Evolutionary conservation across 2,113 vertebrate genomes (phyloP).

Genomic region (Rhipidura dahli): DNA sequence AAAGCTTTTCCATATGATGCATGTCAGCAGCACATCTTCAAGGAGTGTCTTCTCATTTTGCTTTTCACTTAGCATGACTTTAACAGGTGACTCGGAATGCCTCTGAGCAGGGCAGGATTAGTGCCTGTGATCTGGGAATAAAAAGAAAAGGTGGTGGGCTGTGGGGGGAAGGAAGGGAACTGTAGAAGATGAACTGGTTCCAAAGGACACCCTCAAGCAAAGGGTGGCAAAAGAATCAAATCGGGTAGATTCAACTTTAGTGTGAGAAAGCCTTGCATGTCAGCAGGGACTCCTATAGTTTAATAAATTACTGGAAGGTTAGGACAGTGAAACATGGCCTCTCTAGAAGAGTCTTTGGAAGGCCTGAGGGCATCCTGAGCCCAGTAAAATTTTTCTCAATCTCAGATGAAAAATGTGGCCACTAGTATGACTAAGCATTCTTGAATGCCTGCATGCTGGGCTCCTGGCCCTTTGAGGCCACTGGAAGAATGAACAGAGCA

Average conservation of each 20-base stretch:
- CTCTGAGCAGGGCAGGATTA: neutral
- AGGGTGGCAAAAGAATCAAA: neutral
- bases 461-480: neutral
- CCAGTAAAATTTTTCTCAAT: neutral
- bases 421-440: neutral
- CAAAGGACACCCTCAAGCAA: constrained; percentile 2
- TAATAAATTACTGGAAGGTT: constrained; percentile 23
- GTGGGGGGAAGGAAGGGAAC: neutral
- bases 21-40: neutral
- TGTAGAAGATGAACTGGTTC: neutral
- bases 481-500: neutral
- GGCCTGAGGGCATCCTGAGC: neutral
- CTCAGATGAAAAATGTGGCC: neutral
- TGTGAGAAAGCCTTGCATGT: constrained; percentile 17
- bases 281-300: neutral
- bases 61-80: neutral
- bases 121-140: neutral
- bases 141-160: neutral
- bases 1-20: constrained; percentile 10
- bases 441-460: neutral
- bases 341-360: neutral
- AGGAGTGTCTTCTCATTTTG: neutral
- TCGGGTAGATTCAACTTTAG: neutral
- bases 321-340: neutral
- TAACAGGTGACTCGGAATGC: neutral